A percentile compares a stretch with the other conserved stretches of the same genome.
These are phyloP conservation scores for Noctua comes DNA, from an alignment of 2,888 invertebrate species.

Conservation along the genomic window DNA sequence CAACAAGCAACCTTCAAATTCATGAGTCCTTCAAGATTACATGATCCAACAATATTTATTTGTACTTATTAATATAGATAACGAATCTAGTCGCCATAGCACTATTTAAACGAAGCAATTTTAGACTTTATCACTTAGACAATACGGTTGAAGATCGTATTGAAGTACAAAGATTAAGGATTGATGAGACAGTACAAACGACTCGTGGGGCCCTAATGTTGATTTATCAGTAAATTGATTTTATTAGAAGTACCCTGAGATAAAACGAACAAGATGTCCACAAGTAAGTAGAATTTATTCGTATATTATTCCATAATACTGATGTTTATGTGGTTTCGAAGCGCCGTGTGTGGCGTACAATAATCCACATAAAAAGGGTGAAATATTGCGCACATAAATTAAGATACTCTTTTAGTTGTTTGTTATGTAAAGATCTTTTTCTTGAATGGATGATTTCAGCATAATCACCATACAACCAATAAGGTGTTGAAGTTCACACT, in stretches of 20 bases:
- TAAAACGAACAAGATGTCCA: constrained; percentile 81
- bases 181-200: constrained; percentile 83
- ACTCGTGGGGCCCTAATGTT: constrained; percentile 82
- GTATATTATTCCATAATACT: constrained; percentile 15
- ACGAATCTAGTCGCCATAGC: constrained; percentile 90
- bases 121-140: constrained; percentile 78
- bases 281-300: constrained; percentile 80
- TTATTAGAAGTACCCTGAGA: constrained; percentile 82
- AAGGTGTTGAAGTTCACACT: neutral
- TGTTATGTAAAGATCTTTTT: constrained; percentile 4
- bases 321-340: constrained; percentile 21
- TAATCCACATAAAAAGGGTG: neutral
- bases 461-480: neutral
- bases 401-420: neutral
- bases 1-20: constrained; percentile 80
- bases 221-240: constrained; percentile 87
- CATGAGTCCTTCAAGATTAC: constrained; percentile 86
- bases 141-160: constrained; percentile 68
- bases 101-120: constrained; percentile 87
- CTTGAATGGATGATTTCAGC: neutral
- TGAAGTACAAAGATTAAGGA: constrained; percentile 83
- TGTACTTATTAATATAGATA: constrained; percentile 84
- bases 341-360: constrained; percentile 9
- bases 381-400: constrained; percentile 9
- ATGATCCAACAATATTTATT: constrained; percentile 87